Conservation (phyloP, 2,797 vertebrate species). For the Thamnophis elegans region DNA sequence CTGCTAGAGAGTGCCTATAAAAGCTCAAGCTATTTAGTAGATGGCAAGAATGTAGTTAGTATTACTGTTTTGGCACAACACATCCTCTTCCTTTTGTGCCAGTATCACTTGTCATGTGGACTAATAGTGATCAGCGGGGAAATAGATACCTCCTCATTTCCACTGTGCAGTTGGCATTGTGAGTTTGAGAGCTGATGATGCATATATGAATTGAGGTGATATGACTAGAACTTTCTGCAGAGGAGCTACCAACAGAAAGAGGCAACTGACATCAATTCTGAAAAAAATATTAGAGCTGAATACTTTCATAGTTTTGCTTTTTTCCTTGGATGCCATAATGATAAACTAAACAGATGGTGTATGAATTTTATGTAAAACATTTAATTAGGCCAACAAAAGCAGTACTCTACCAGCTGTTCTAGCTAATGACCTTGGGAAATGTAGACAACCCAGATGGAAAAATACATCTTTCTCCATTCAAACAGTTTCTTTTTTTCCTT, state of each 20-base stretch:
- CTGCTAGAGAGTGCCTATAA: slow-evolving; percentile 1
- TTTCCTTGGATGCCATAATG: slow-evolving; percentile 23
- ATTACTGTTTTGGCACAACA: background rate
- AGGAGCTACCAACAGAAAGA: slow-evolving; percentile 1
- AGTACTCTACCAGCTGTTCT: slow-evolving; percentile 42
- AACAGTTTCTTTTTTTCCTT: background rate
- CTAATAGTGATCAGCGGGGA: background rate
- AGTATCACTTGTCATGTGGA: background rate
- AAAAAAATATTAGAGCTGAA: background rate
- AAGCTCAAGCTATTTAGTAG: slow-evolving; percentile 3
- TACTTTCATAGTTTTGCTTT: background rate
- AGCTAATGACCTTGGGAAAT: slow-evolving; percentile 52
- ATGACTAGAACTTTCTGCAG: background rate
- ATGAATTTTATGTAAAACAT: slow-evolving; percentile 38
- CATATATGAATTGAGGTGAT: background rate
- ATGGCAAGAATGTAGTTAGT: background rate
- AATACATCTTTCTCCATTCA: background rate
- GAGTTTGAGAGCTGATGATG: background rate
- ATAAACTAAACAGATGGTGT: slow-evolving; percentile 53
- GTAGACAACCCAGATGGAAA: background rate
- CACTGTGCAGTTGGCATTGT: background rate
- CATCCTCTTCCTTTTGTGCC: background rate
- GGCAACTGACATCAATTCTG: slow-evolving; percentile 11
- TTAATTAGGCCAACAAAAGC: slow-evolving; percentile 41
- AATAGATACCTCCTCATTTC: background rate